phyloP scores from a whole-genome alignment of 2,888 invertebrate species.

The Lepidonotus clava region DNA sequence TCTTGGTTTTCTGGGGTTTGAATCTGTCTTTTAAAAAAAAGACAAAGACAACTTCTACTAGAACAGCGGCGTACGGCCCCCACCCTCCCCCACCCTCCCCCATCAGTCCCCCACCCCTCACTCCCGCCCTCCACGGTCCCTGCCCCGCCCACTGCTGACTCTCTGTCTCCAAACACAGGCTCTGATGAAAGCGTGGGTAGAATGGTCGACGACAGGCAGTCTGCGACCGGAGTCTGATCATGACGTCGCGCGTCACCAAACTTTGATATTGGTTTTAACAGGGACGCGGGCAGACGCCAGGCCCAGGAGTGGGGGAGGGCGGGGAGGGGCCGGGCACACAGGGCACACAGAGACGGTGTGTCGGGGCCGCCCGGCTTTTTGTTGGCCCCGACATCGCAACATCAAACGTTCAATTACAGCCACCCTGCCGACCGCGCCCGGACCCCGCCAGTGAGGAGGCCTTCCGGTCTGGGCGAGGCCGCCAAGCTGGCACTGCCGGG shows the following conservation, averaged over 20 bases:
- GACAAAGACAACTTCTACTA: not conserved
- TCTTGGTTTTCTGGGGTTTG: not conserved
- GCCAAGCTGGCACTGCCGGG: constrained; percentile 4
- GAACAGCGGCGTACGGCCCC: not conserved
- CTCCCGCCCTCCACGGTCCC: not conserved
- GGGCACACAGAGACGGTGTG: not conserved
- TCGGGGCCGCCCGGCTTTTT: not conserved
- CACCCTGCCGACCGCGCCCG: not conserved
- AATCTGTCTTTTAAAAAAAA: constrained; percentile 14
- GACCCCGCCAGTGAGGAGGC: not conserved
- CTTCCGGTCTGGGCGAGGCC: not conserved
- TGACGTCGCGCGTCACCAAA: constrained; percentile 19
- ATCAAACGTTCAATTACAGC: constrained; percentile 32
- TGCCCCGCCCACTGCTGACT: not conserved
- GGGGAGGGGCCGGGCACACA: not conserved
- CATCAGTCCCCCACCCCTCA: not conserved
- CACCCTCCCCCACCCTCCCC: not conserved
- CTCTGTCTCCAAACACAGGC: not conserved
- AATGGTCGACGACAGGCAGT: not conserved
- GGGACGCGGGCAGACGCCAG: not conserved
- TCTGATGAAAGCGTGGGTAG: not conserved
- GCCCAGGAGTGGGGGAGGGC: not conserved
- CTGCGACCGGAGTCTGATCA: not conserved
- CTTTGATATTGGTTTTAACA: constrained; percentile 38
- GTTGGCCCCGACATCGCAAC: constrained; percentile 36